These are phyloP conservation scores for Ellobius talpinus DNA, from an alignment of 2,113 vertebrate genomes.

Conservation along the genomic window DNA sequence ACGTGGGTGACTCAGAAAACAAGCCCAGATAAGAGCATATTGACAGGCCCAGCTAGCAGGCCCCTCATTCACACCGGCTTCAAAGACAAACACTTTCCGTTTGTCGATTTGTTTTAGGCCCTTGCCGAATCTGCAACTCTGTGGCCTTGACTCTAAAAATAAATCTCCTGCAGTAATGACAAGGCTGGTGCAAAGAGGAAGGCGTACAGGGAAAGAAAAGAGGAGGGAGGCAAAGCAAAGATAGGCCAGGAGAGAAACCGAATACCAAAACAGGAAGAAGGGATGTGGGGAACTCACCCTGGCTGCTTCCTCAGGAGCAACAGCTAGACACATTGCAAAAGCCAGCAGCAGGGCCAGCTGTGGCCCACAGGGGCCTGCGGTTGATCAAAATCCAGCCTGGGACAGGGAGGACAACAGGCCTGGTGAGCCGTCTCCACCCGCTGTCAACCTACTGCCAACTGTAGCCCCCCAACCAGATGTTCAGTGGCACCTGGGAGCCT, in stretches of 20 bases:
- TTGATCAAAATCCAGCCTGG: not conserved
- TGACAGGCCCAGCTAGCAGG: slow-evolving; percentile 74
- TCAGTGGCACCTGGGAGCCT: not conserved
- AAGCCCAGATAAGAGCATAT: slow-evolving; percentile 81
- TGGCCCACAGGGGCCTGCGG: not conserved
- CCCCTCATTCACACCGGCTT: slow-evolving; percentile 79
- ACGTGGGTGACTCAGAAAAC: slow-evolving; percentile 76
- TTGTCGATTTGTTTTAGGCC: slow-evolving; percentile 83
- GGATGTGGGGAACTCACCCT: slow-evolving; percentile 60
- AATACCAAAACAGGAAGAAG: slow-evolving; percentile 72
- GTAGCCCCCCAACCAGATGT: not conserved
- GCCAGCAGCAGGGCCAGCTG: not conserved
- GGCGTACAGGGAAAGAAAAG: slow-evolving; percentile 65
- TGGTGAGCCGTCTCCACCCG: not conserved
- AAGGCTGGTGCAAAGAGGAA: slow-evolving; percentile 78
- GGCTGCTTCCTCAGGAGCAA: slow-evolving; percentile 33
- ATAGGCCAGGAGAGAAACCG: slow-evolving; percentile 37
- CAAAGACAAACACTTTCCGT: slow-evolving; percentile 81
- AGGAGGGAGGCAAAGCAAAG: slow-evolving; percentile 11
- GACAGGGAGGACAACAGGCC: not conserved
- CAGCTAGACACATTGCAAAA: slow-evolving; percentile 31
- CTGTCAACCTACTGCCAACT: not conserved
- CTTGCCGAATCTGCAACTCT: slow-evolving; percentile 82
- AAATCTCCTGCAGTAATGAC: slow-evolving; percentile 82
- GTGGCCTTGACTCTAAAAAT: slow-evolving; percentile 76